These are phyloP conservation scores for Trachelus tabidus DNA, from an alignment of 2,888 invertebrate species.

Conservation along the genomic window DNA sequence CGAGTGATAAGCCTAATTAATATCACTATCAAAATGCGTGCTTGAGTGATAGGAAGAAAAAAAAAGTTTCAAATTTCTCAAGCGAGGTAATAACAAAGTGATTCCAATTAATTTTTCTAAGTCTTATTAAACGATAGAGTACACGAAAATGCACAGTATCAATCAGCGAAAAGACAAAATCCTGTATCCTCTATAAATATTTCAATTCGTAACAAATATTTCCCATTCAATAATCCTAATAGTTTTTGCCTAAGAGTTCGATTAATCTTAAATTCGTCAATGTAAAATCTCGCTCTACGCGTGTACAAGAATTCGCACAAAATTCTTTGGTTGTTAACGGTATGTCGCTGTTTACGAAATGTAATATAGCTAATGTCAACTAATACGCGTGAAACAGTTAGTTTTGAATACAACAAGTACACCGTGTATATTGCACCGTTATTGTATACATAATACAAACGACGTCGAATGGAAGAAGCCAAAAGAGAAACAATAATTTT, in stretches of 20 bases:
- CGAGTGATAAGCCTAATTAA: neutral
- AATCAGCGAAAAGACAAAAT: neutral
- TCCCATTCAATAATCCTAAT: neutral
- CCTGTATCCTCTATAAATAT: neutral
- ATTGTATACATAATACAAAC: neutral
- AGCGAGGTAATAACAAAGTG: neutral
- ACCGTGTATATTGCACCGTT: neutral
- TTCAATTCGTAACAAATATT: neutral
- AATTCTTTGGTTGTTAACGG: neutral
- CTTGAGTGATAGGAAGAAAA: neutral
- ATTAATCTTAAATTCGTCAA: neutral
- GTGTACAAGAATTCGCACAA: neutral
- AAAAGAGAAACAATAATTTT: neutral
- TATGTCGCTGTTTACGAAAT: neutral
- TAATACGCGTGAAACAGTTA: neutral
- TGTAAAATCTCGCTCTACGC: neutral
- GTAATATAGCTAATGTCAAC: neutral
- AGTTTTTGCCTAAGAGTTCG: neutral
- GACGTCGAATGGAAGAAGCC: neutral
- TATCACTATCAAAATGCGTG: neutral
- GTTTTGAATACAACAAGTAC: neutral
- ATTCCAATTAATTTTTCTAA: neutral
- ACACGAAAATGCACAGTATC: neutral
- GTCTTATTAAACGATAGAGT: neutral
- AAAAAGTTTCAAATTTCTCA: neutral